A percentile compares a stretch with the other conserved stretches of the same genome.
phyloP scores from a whole-genome alignment of 2,888 invertebrate genomes.

The Isotomurus palustris region DNA sequence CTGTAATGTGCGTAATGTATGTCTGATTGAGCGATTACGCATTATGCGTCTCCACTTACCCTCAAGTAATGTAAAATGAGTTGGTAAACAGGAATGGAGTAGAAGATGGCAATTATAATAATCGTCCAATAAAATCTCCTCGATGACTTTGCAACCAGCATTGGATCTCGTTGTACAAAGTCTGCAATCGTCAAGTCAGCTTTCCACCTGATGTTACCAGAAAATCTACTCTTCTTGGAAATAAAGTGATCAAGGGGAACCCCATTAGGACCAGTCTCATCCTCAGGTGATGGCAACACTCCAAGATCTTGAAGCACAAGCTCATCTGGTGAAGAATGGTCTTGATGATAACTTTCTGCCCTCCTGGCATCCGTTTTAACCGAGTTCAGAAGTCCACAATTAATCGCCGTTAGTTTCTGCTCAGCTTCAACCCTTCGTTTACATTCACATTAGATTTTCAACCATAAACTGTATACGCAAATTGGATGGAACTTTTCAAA shows the following conservation, averaged over 20 bases:
- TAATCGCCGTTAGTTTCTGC: neutral
- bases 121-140: slow-evolving; percentile 43
- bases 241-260: too few species aligned
- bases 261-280: neutral
- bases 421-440: slow-evolving; percentile 10
- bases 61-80: slow-evolving; percentile 39
- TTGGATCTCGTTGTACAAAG: slow-evolving; percentile 16
- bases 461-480: too few species aligned
- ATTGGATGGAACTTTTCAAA: too few species aligned
- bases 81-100: slow-evolving; percentile 43
- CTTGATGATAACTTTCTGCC: neutral
- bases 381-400: slow-evolving; percentile 1
- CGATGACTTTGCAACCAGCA: slow-evolving; percentile 16
- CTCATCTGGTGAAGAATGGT: neutral
- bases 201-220: slow-evolving; percentile 3
- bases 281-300: neutral
- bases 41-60: too few species aligned
- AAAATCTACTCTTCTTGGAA: too few species aligned
- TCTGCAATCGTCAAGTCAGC: slow-evolving; percentile 15
- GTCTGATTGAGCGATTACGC: too few species aligned
- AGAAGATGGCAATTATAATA: slow-evolving; percentile 40
- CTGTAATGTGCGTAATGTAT: too few species aligned
- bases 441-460: neutral
- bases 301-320: slow-evolving; percentile 6
- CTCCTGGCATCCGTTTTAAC: neutral